Evolutionary conservation across 2,113 vertebrate species (phyloP), one percentile per base, ranked within the genome.

Genomic region (Podarcis cretensis): DNA sequence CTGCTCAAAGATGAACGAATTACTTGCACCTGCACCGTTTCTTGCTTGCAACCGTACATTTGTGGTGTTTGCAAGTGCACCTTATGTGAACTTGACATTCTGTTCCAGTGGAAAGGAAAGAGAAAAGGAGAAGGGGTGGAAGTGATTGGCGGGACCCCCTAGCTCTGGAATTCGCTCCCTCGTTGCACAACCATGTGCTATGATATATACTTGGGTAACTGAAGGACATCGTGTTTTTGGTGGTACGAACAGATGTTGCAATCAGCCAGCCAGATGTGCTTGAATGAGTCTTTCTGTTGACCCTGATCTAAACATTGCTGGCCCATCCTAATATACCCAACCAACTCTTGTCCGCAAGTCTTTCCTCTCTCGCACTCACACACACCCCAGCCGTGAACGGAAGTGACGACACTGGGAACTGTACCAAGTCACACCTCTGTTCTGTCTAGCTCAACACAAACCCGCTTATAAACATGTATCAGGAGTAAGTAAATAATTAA

Each of bases 1-100:
- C 78, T 23, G 3, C 13, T 40, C 0, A 0, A 43, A 0, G 2
- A 7, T 25, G 6, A 83, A 87, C 25, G 16, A 27, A 66, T 14
- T n/a, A 12, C n/a, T 79, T 80, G n/a, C n/a, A 79, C 79, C 82
- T 59, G 69, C 25, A 73, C 78, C n/a, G 69, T 73, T 32, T 73
- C 75, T 0, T 57, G 25, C 27, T 84, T 37, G 43, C 16, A 37
- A 63, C 3, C n/a, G 32, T 2, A 21, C 57, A 32, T 14, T 59
- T 75, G 25, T 35, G n/a, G 8, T 57, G 30, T 84, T 43, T 65
- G 13, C 83, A 75, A 14, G 21, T 73, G 77, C 12, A 3, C 16
- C 7, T 32, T 3, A 73, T 32, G 79, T 79, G 76, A 25, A 25
- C 25, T 48, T 37, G 18, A 25, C n/a, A 9, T 83, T 87, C 71